Percentiles rank a stretch among this genome's conserved stretches.
phyloP scores from a whole-genome alignment of 2,797 vertebrate species.

The Oreochromis grahami region DNA sequence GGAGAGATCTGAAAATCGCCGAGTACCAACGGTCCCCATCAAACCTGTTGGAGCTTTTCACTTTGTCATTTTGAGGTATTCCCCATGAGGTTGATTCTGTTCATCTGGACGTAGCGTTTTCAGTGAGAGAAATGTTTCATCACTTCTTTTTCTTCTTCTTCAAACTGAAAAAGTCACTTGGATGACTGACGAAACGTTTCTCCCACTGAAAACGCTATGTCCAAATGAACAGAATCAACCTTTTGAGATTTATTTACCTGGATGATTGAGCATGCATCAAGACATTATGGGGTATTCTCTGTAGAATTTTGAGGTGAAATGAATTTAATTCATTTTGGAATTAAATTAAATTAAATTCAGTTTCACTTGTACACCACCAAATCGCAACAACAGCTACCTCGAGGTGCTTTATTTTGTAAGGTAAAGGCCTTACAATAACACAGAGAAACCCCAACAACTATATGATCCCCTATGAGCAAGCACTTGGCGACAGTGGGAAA shows the following conservation, averaged over 20 bases:
- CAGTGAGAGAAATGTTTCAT: background rate
- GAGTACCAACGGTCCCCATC: background rate
- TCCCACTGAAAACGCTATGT: too few relatives aligned
- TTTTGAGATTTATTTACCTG: too few relatives aligned
- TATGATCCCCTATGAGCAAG: background rate
- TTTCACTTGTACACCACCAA: too few relatives aligned
- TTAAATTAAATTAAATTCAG: too few relatives aligned
- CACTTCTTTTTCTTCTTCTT: background rate
- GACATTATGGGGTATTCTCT: too few relatives aligned
- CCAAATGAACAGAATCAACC: too few relatives aligned
- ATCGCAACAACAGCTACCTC: too few relatives aligned
- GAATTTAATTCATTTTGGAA: too few relatives aligned
- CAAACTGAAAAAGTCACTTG: background rate
- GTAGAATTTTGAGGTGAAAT: too few relatives aligned
- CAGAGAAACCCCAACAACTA: background rate
- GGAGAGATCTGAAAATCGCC: background rate
- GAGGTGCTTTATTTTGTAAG: background rate
- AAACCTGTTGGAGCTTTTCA: background rate
- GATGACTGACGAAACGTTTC: background rate
- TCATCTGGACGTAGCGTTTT: background rate
- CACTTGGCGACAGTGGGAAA: background rate
- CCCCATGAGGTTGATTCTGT: background rate
- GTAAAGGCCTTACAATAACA: background rate
- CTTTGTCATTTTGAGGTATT: background rate
- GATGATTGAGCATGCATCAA: too few relatives aligned